Conservation (phyloP, 2,888 invertebrate species). For the Lasioglossum malachurum region DNA sequence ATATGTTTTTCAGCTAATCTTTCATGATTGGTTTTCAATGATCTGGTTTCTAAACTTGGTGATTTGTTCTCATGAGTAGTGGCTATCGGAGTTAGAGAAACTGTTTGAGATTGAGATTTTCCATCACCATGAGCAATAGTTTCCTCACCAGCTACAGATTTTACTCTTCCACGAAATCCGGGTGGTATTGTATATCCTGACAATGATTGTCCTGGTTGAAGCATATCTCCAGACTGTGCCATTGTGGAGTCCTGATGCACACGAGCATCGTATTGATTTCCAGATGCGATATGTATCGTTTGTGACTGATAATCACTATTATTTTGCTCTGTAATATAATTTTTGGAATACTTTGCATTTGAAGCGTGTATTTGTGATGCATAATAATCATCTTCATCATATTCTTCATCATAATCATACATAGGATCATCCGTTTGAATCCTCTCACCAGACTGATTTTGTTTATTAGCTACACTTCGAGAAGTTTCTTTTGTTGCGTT, state of each 20-base stretch:
- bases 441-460: constrained; percentile 42
- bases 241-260: constrained; percentile 87
- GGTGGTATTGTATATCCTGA: constrained; percentile 90
- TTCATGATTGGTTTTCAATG: constrained; percentile 73
- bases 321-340: constrained; percentile 56
- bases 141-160: constrained; percentile 87
- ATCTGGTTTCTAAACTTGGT: constrained; percentile 75
- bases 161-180: constrained; percentile 89
- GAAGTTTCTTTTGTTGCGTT: constrained; percentile 45
- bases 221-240: constrained; percentile 86
- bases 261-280: constrained; percentile 87
- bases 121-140: constrained; percentile 87
- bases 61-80: constrained; percentile 64
- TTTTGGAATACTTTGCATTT: constrained; percentile 48
- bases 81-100: constrained; percentile 82
- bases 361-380: constrained; percentile 40
- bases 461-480: constrained; percentile 11
- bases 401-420: constrained; percentile 88
- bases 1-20: constrained; percentile 40
- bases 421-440: constrained; percentile 55
- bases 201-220: constrained; percentile 89
- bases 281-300: constrained; percentile 87
- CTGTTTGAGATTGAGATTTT: constrained; percentile 90
- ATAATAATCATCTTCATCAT: constrained; percentile 85
- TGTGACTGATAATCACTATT: constrained; percentile 85